Percentiles rank a stretch among this genome's conserved stretches.
Conservation (phyloP, 2,113 vertebrate species). For the Boulengeromyrus knoepffleri region DNA sequence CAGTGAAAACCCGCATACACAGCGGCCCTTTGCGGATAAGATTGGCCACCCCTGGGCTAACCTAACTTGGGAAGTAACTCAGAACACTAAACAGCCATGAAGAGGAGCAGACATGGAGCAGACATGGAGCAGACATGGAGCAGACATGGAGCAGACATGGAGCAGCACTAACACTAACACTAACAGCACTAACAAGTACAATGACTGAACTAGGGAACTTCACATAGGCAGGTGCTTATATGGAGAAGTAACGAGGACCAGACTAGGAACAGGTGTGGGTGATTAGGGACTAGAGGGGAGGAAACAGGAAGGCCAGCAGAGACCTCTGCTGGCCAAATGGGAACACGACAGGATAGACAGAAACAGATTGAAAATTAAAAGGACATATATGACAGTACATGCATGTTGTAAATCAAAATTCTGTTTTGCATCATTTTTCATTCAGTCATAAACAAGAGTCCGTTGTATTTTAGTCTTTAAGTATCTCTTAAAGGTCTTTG, state of each 20-base stretch:
- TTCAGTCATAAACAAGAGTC: background rate
- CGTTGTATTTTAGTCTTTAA: background rate
- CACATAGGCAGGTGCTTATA: background rate
- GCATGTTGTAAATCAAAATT: background rate
- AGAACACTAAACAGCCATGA: background rate
- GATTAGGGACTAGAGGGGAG: background rate
- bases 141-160: too few species aligned
- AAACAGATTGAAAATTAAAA: background rate
- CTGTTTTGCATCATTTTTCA: background rate
- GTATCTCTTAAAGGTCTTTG: background rate
- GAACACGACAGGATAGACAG: background rate
- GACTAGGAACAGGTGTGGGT: background rate
- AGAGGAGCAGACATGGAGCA: background rate
- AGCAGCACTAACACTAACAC: background rate
- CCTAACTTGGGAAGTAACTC: background rate
- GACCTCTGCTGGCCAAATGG: background rate
- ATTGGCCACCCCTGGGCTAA: too few species aligned
- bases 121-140: background rate
- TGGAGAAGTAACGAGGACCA: background rate
- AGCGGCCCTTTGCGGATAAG: too few species aligned
- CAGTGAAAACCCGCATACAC: too few species aligned
- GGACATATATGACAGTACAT: background rate
- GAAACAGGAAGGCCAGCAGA: background rate
- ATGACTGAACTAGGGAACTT: background rate
- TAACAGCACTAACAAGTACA: background rate